Base-by-base conservation (phyloP, 2,113 vertebrate genomes). In the Carassius auratus region DNA sequence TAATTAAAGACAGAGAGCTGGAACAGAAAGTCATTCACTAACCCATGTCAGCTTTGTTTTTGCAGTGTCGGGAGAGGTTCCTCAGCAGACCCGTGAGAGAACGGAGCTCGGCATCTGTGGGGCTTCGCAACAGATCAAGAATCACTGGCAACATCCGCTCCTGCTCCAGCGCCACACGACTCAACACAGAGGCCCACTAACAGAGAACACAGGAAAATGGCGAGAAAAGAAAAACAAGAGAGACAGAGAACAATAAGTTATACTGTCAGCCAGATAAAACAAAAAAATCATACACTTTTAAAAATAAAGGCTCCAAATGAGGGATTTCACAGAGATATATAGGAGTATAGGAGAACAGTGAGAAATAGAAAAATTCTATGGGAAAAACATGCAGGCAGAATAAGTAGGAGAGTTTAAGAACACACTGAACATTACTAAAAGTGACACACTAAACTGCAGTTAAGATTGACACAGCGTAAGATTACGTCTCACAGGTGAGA, bases 41-140 rank as follows among this genome's bases (percentile, higher is more conserved):
- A 99, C 98, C 97, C 93, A 97, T 95, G 91, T 97, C 95, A 0
- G 96, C 96, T 93, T 98, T 98, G 91, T 97, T 96, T 85, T 92
- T 90, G 14, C 95, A 93, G 0, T 99, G 96, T 26, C 95, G 93
- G 50, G 97, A 95, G 87, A 99, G 93, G 89, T 99, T 99, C 23
- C 97, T 95, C 87, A 99, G 95, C 83, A 99, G 95, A 5, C 97
- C 98, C 0, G 96, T 99, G 83, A 99, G 92, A 0, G 97, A 96
- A 76, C 95, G 96, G 83, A 98, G 94, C 92, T 97, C 96, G 84
- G 92, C 89, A 36, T 97, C 96, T 81, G 94, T 96, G 0, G 95
- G 92, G 0, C 94, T 96, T 81, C 97, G 95, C 10, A 99, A 92
- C 0, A 95, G 95, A 89, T 98, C 97, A 86, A 98, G 89, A 69